These are phyloP conservation scores for Cephus pulcher DNA, from an alignment of 2,888 invertebrate genomes.

Conservation along the genomic window DNA sequence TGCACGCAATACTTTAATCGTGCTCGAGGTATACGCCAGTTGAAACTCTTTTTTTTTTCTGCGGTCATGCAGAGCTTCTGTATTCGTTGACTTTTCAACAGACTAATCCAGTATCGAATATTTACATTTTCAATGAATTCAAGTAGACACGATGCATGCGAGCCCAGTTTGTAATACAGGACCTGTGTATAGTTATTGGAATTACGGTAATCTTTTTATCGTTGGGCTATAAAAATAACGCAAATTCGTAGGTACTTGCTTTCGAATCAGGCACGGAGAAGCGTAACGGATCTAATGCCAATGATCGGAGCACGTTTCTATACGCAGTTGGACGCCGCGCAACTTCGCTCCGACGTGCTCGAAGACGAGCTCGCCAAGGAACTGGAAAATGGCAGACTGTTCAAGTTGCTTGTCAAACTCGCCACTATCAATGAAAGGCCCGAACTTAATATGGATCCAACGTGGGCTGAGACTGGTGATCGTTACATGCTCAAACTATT, in stretches of 20 bases:
- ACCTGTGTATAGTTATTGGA: not conserved
- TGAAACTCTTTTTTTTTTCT: not conserved
- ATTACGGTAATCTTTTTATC: not conserved
- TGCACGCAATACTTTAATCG: not conserved
- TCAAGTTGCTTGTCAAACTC: constrained; percentile 90
- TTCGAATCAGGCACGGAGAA: constrained; percentile 75
- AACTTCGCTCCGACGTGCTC: constrained; percentile 87
- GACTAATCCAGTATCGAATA: not conserved
- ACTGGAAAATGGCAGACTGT: constrained; percentile 93
- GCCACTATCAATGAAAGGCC: constrained; percentile 96
- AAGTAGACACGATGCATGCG: not conserved
- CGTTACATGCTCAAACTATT: constrained; percentile 98
- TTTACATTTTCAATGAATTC: not conserved
- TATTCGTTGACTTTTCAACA: too few relatives aligned
- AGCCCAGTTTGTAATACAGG: not conserved
- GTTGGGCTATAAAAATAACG: not conserved
- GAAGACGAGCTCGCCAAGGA: constrained; percentile 94
- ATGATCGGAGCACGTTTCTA: constrained; percentile 99
- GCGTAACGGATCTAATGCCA: constrained; percentile 97
- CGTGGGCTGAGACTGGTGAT: constrained; percentile 99
- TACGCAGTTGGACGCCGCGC: constrained; percentile 91
- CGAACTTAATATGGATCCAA: constrained; percentile 92
- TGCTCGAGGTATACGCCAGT: not conserved
- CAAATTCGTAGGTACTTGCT: constrained; percentile 76
- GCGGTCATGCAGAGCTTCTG: too few relatives aligned